Conservation (phyloP, 1,140 invertebrate species). For the Dolichoris vasculosae region DNA sequence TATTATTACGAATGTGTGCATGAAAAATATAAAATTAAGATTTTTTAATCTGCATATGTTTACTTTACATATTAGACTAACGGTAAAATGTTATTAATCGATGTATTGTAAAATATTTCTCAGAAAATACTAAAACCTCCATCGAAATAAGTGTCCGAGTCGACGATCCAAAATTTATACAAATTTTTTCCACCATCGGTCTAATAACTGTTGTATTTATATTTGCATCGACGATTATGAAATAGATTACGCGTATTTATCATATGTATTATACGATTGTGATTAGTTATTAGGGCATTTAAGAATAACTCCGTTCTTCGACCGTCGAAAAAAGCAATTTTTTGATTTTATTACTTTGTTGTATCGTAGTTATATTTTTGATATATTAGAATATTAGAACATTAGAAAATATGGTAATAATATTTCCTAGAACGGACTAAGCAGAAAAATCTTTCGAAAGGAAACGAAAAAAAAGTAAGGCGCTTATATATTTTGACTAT, state of each 20-base stretch:
- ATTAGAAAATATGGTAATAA: not conserved
- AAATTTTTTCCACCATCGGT: not conserved
- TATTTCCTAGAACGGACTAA: not conserved
- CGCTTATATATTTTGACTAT: conserved; percentile 45
- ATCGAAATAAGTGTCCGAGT: conserved; percentile 23
- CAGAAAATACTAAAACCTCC: not conserved
- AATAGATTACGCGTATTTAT: not conserved
- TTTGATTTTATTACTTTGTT: too few species aligned
- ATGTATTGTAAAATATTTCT: not conserved
- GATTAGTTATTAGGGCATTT: conserved; percentile 33
- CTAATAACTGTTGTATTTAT: not conserved
- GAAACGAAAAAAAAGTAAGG: not conserved
- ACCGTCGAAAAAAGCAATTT: not conserved
- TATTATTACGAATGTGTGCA: conserved; percentile 16
- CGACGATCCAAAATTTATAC: conserved; percentile 7
- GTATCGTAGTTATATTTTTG: not conserved
- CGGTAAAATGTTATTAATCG: not conserved
- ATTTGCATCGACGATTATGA: not conserved
- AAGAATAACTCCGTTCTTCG: not conserved
- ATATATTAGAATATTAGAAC: not conserved
- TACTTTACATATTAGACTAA: not conserved
- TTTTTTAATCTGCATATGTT: conserved; percentile 1
- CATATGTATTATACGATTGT: conserved; percentile 12
- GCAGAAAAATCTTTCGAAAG: not conserved
- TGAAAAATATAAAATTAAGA: conserved; percentile 3